Conservation (phyloP, 2,113 vertebrate species). For the Epinephelus lanceolatus region DNA sequence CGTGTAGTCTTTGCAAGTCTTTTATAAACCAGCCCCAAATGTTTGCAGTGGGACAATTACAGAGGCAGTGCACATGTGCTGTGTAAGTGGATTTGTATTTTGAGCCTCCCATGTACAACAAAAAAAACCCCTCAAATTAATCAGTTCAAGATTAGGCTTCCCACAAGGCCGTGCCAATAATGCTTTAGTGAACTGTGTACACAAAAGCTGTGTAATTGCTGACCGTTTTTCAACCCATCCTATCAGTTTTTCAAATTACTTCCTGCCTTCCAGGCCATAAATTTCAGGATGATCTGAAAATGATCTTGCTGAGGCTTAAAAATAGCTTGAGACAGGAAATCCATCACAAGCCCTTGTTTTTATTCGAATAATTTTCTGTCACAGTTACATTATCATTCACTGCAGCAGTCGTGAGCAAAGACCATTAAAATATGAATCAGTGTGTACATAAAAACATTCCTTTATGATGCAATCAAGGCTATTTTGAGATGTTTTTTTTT, state of each 20-base stretch:
- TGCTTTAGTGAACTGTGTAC: not conserved
- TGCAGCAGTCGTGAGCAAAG: not conserved
- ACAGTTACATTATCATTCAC: not conserved
- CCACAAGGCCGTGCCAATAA: not conserved
- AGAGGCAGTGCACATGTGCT: not conserved
- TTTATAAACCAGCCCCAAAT: not conserved
- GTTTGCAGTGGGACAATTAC: not conserved
- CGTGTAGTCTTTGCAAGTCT: not conserved
- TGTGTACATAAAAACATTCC: no score
- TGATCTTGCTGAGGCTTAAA: not conserved
- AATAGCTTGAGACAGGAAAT: slow-evolving; percentile 24
- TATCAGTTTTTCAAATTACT: not conserved
- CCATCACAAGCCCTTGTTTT: slow-evolving; percentile 8
- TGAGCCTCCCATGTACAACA: not conserved
- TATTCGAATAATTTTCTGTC: not conserved
- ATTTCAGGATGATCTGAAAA: slow-evolving; percentile 15
- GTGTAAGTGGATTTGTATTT: not conserved
- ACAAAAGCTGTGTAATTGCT: not conserved
- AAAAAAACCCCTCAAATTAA: not conserved
- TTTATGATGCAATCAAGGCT: slow-evolving; percentile 1
- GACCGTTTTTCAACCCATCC: not conserved
- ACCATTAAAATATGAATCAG: not conserved
- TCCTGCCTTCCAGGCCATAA: not conserved
- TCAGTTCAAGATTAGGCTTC: slow-evolving; percentile 10
- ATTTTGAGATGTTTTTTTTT: slow-evolving; percentile 3